phyloP scores from a whole-genome alignment of 1,140 invertebrate species.

The Pseudomyrmex cubaensis region DNA sequence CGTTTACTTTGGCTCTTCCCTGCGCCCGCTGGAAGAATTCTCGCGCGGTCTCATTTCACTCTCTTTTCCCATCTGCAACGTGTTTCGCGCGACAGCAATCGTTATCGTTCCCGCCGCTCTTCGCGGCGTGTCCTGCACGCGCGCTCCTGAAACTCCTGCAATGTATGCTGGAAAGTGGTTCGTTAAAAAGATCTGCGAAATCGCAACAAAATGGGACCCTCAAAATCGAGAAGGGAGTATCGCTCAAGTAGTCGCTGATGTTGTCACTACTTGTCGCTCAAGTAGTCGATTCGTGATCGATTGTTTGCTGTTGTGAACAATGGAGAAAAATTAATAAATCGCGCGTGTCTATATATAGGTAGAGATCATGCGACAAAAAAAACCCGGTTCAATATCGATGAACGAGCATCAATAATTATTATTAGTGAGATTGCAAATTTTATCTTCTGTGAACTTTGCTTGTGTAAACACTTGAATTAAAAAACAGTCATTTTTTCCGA shows the following conservation, averaged over 20 bases:
- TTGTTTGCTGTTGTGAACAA: slow-evolving; percentile 33
- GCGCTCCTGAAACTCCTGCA: slow-evolving; percentile 31
- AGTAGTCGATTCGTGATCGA: neutral
- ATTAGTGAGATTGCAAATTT: neutral
- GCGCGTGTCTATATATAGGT: no score
- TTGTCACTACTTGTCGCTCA: neutral
- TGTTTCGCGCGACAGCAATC: neutral
- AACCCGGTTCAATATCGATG: neutral
- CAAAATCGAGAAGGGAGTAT: neutral
- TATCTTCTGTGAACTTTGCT: neutral
- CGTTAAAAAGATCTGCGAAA: slow-evolving; percentile 15
- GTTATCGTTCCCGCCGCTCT: slow-evolving; percentile 23
- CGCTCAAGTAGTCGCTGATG: neutral
- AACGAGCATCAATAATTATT: neutral
- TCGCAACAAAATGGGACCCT: neutral
- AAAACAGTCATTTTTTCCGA: neutral
- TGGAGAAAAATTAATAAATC: slow-evolving; percentile 23
- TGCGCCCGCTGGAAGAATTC: slow-evolving; percentile 37
- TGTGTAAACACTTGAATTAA: neutral
- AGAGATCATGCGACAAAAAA: neutral
- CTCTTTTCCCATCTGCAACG: neutral
- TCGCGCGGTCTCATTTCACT: neutral
- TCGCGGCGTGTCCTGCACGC: neutral
- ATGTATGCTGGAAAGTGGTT: slow-evolving; percentile 52
- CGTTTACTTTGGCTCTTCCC: slow-evolving; percentile 66